Conservation (phyloP, 2,888 invertebrate genomes). For the Xestoiulus laeticollis region DNA sequence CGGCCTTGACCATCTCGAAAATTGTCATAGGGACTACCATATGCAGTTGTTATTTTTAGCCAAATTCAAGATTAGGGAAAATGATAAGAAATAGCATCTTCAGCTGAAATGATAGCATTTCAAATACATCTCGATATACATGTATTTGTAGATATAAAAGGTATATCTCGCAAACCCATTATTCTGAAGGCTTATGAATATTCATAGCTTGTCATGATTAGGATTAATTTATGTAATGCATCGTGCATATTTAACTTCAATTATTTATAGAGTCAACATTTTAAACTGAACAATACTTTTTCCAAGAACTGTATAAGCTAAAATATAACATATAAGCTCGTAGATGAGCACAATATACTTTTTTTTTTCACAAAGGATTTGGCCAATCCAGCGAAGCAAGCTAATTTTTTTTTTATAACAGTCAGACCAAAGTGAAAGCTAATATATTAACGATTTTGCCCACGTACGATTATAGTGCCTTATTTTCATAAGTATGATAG, state of each 20-base stretch:
- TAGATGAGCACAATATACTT: background rate
- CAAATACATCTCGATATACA: background rate
- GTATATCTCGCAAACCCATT: background rate
- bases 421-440: background rate
- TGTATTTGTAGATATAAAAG: background rate
- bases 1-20: background rate
- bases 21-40: background rate
- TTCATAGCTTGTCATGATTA: background rate
- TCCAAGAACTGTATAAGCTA: background rate
- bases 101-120: background rate
- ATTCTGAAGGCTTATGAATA: background rate
- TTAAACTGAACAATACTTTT: background rate
- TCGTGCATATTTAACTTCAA: background rate
- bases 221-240: constrained; percentile 31
- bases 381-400: background rate
- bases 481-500: background rate
- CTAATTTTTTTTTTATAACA: background rate
- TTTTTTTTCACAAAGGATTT: background rate
- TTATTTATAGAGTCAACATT: background rate
- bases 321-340: too few relatives aligned
- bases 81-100: background rate
- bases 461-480: background rate
- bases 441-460: background rate
- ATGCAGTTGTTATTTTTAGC: background rate
- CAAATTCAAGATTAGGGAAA: background rate